Evolutionary conservation across 2,797 vertebrate species (phyloP), one percentile per base, ranked within the genome.

Genomic region (Echeneis naucrates): DNA sequence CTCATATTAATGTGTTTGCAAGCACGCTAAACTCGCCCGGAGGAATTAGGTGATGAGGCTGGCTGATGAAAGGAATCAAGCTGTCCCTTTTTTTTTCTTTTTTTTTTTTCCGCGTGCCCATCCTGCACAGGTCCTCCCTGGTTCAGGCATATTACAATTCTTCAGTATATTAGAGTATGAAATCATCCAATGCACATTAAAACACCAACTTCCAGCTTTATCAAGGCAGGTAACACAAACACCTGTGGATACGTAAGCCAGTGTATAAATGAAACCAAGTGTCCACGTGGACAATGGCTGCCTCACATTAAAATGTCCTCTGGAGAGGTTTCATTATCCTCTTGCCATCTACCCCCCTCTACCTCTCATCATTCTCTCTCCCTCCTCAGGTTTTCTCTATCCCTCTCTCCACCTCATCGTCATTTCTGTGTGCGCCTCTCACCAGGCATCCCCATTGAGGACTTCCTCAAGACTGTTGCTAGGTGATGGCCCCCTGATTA

Each of bases 401-500:
- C 69, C 66, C 78, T 78, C 80, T 73, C 77, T 84, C 77, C 80
- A 71, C 73, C 77, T 77, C 77, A 21, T 77, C 64, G n/a, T 79
- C 85, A 81, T 72, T 87, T 89, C 77, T 89, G 80, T 91, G 79
- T 87, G 81, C 74, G 74, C 80, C 87, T 88, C 90, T 87, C 87
- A 80, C 88, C 92, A 93, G 91, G 89, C 92, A 87, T 95, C 93
- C 93, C 93, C 93, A 94, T 94, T 94, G 94, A 93, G 89, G 93
- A 92, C 88, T 91, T 91, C 91, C 89, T 89, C 85, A 48, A 87
- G 87, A 83, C 89, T 90, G 96, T 97, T 98, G 96, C 97, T 98
- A 98, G 96, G 96, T 92, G 95, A 97, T 96, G 92, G 94, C 94
- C 93, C 94, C 91, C 93, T 95, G 95, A 96, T 96, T 95, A 95